phyloP scores from a whole-genome alignment of 2,797 vertebrate genomes.

The Nothura maculosa region DNA sequence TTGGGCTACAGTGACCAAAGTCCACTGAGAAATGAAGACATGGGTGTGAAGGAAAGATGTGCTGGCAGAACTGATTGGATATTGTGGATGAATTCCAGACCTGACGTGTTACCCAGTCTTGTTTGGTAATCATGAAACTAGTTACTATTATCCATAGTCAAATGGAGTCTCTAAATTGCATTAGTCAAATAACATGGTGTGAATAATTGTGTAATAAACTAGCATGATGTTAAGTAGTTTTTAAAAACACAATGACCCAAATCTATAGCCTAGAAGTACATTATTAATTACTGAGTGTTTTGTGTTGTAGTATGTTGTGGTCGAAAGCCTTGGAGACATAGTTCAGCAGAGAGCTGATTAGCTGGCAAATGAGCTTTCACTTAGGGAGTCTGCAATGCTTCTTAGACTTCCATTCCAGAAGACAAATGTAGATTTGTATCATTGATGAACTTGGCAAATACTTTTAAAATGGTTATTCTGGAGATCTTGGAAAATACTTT shows the following conservation, averaged over 20 bases:
- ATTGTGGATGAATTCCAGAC: neutral
- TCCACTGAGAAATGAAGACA: neutral
- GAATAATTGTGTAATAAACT: neutral
- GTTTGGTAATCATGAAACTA: neutral
- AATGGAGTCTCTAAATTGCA: neutral
- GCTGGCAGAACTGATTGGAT: neutral
- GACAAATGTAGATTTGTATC: neutral
- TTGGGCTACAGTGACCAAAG: neutral
- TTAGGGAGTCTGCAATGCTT: neutral
- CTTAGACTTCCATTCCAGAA: neutral
- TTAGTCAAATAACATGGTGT: neutral
- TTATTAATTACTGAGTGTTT: neutral
- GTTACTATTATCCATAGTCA: neutral
- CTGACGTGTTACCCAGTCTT: neutral
- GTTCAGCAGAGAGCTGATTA: constrained; percentile 12
- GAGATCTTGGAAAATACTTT: neutral
- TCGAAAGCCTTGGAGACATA: neutral
- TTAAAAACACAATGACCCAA: neutral
- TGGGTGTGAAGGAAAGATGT: neutral
- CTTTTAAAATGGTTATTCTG: neutral
- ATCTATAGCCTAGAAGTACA: neutral
- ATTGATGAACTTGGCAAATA: neutral
- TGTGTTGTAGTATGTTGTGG: neutral
- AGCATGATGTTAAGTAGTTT: neutral
- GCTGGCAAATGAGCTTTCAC: neutral